These are phyloP conservation scores for Zootermopsis nevadensis DNA, from an alignment of 2,888 invertebrate species.

Conservation along the genomic window DNA sequence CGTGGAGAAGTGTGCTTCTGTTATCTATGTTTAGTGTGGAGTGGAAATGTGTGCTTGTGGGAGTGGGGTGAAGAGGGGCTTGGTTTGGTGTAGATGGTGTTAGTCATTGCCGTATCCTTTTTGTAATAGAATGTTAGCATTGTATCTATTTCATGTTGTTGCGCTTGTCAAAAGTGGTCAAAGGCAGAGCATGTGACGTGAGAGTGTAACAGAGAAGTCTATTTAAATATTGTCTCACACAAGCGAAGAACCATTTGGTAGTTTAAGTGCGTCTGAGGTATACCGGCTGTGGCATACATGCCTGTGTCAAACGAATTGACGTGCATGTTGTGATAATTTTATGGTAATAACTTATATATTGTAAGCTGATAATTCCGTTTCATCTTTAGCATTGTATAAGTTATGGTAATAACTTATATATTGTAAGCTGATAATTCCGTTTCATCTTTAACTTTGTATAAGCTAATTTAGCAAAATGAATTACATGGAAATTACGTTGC, in stretches of 20 bases:
- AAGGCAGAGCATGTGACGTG: background rate
- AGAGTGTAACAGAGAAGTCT: background rate
- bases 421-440: background rate
- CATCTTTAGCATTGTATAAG: conserved; percentile 12
- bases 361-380: background rate
- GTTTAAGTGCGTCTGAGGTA: conserved; percentile 19
- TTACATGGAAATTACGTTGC: conserved; percentile 73
- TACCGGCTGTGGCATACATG: conserved; percentile 48
- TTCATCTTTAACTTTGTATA: conserved; percentile 18
- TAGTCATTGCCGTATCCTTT: background rate
- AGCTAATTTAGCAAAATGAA: conserved; percentile 58
- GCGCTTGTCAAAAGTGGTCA: background rate
- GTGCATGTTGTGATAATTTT: conserved; percentile 42
- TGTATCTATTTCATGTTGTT: background rate
- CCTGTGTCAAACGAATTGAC: conserved; percentile 3
- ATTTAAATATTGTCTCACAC: conserved; percentile 20
- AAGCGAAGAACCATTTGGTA: background rate
- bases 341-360: background rate
- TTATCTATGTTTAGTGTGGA: background rate
- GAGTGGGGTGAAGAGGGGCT: background rate
- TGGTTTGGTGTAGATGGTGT: background rate
- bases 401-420: too few relatives aligned
- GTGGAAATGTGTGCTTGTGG: background rate
- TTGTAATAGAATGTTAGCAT: background rate
- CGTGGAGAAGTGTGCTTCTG: too few relatives aligned